These are phyloP conservation scores for Motacilla tschutschensis DNA, from an alignment of 2,113 vertebrate genomes.

Conservation along the genomic window DNA sequence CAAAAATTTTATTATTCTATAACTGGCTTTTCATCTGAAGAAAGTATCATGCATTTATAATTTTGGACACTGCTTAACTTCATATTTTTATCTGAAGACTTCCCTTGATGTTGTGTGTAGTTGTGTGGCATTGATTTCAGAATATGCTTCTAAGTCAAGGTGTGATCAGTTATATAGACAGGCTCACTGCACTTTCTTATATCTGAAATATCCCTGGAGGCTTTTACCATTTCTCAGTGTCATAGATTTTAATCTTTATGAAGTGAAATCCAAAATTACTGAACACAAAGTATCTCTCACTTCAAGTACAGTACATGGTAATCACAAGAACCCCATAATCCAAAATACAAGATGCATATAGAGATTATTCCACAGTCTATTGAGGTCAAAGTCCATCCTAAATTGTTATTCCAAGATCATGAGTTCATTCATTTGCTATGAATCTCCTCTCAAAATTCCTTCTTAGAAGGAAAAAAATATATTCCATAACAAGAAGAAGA, in stretches of 20 bases:
- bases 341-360: not conserved
- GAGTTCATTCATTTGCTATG: not conserved
- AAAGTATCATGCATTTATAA: not conserved
- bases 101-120: not conserved
- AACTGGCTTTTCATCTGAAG: not conserved
- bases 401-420: not conserved
- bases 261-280: conserved; percentile 73
- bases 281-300: conserved; percentile 70
- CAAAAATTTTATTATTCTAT: not conserved
- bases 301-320: conserved; percentile 12
- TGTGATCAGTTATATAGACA: conserved; percentile 87
- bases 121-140: conserved; percentile 65
- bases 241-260: conserved; percentile 84
- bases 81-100: not conserved
- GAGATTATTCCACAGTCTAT: not conserved
- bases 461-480: not conserved
- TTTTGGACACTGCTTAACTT: not conserved
- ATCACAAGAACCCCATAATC: not conserved
- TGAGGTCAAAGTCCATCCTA: not conserved
- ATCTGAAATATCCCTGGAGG: conserved; percentile 81
- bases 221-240: conserved; percentile 80
- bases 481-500: not conserved
- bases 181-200: conserved; percentile 79
- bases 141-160: conserved; percentile 79
- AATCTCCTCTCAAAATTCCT: not conserved